phyloP scores from a whole-genome alignment of 2,797 vertebrate species.

The Thamnophis elegans region DNA sequence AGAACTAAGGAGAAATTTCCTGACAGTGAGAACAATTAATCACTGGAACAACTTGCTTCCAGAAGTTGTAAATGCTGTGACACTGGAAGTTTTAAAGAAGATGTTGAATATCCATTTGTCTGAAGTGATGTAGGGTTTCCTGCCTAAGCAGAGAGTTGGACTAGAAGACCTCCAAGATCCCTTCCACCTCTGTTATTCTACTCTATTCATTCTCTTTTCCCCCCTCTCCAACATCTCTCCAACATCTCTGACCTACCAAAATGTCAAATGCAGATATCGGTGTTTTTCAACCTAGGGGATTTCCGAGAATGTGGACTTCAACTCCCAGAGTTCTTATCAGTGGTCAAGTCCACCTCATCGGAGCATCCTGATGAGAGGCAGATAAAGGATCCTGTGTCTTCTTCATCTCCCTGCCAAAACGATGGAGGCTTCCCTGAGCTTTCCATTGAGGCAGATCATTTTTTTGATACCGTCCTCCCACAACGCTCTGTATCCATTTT shows the following conservation, averaged over 20 bases:
- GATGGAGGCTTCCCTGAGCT: not conserved
- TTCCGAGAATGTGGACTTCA: not conserved
- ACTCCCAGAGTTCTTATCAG: not conserved
- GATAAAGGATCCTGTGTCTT: not conserved
- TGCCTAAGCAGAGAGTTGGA: too few species aligned
- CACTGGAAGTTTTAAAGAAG: too few species aligned
- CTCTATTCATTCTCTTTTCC: too few species aligned
- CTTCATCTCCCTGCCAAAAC: not conserved
- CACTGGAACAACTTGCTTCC: too few species aligned
- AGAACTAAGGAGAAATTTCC: too few species aligned
- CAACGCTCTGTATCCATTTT: conserved; percentile 39
- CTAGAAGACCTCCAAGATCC: too few species aligned
- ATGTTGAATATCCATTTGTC: too few species aligned
- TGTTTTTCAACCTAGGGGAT: not conserved
- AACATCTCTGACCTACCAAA: not conserved
- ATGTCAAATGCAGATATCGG: not conserved
- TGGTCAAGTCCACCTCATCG: not conserved
- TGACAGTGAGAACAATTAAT: too few species aligned
- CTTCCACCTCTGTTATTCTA: not conserved
- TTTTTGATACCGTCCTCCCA: conserved; percentile 20
- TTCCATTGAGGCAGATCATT: conserved; percentile 14
- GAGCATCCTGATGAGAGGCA: not conserved
- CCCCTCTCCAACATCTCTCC: too few species aligned
- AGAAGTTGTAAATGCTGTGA: too few species aligned
- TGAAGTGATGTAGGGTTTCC: too few species aligned